These are phyloP conservation scores for Lepidotrigona ventralis DNA, from an alignment of 1,140 invertebrate genomes.

Conservation along the genomic window DNA sequence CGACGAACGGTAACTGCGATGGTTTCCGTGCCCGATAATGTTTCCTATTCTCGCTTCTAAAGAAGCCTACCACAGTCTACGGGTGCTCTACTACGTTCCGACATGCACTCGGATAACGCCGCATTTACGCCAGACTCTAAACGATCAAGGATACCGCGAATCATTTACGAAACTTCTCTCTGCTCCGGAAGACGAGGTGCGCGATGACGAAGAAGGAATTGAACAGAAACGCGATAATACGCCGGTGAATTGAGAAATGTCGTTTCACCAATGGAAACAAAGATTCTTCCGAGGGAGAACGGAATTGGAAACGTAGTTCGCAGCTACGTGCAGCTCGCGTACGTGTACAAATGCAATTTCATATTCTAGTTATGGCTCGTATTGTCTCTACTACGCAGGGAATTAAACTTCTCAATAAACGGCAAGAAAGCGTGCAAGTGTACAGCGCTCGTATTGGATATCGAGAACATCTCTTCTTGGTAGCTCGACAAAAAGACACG, in stretches of 20 bases:
- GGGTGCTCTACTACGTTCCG: background rate
- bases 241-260: conserved; percentile 2
- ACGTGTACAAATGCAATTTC: conserved; percentile 21
- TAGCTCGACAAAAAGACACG: background rate
- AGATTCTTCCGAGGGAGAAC: conserved; percentile 32
- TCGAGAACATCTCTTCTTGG: background rate
- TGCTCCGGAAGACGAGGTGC: background rate
- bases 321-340: background rate
- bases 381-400: conserved; percentile 2
- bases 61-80: background rate
- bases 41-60: conserved; percentile 42
- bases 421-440: background rate
- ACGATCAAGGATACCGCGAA: conserved; percentile 35
- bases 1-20: conserved; percentile 54
- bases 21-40: conserved; percentile 58
- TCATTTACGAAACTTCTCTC: conserved; percentile 36
- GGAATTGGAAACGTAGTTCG: conserved; percentile 13
- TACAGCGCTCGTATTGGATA: background rate
- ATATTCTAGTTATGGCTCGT: background rate
- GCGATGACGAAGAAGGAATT: conserved; percentile 20
- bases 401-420: conserved; percentile 28
- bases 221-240: background rate
- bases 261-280: conserved; percentile 13
- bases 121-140: conserved; percentile 11
- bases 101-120: background rate